A percentile compares a stretch with the other conserved stretches of the same genome.
These are phyloP conservation scores for Abrostola triplasia DNA, from an alignment of 2,888 invertebrate species.

Conservation along the genomic window DNA sequence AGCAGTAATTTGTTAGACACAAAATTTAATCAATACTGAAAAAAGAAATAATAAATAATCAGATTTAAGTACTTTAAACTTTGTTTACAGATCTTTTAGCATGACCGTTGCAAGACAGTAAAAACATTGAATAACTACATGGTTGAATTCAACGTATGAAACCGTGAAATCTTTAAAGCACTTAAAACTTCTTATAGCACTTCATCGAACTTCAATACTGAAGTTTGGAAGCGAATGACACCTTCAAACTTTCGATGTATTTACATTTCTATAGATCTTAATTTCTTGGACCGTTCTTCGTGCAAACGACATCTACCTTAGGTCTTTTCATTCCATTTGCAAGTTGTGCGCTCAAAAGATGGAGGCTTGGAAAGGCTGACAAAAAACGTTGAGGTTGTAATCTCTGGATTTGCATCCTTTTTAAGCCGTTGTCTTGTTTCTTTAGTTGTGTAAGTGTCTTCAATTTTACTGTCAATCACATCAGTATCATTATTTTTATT, in stretches of 20 bases:
- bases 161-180: constrained; percentile 27
- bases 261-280: constrained; percentile 50
- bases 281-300: constrained; percentile 30
- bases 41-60: too few species aligned
- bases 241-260: constrained; percentile 47
- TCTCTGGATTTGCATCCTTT: constrained; percentile 2
- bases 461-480: too few species aligned
- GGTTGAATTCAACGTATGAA: too few species aligned
- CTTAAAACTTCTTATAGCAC: constrained; percentile 38
- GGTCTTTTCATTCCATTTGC: constrained; percentile 27
- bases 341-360: constrained; percentile 28
- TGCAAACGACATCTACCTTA: constrained; percentile 16
- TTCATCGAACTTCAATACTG: constrained; percentile 36
- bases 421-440: neutral
- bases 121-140: too few species aligned
- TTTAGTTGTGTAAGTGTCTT: too few species aligned
- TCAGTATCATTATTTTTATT: too few species aligned
- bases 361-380: constrained; percentile 2
- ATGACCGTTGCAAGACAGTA: too few species aligned
- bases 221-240: constrained; percentile 44
- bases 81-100: too few species aligned
- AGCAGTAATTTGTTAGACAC: too few species aligned
- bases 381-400: constrained; percentile 1
- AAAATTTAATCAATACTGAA: too few species aligned
- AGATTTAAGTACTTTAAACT: too few species aligned